These are phyloP conservation scores for Diglossa cyanea DNA, from an alignment of 2,797 vertebrate species.

Conservation along the genomic window DNA sequence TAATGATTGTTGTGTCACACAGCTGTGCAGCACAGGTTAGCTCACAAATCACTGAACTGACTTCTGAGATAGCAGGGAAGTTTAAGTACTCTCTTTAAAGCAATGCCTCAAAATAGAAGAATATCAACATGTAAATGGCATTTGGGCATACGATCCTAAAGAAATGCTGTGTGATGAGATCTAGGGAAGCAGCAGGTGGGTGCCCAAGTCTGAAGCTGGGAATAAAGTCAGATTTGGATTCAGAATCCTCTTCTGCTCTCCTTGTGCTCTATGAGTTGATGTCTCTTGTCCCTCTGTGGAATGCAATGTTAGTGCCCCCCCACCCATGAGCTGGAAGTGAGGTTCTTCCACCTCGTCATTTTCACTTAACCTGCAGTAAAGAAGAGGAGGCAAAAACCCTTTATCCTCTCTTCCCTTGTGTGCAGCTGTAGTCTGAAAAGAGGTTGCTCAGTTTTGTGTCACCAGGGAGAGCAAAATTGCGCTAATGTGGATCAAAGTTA, in stretches of 20 bases:
- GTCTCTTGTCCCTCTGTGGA: background rate
- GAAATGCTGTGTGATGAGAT: background rate
- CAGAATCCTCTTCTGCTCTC: background rate
- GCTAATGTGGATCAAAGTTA: background rate
- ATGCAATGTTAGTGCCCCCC: accelerated
- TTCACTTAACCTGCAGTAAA: background rate
- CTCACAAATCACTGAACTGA: background rate
- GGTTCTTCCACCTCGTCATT: background rate
- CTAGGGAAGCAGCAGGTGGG: background rate
- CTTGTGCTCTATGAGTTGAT: background rate
- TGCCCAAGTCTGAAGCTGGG: background rate
- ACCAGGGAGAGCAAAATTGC: background rate
- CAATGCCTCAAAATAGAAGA: background rate
- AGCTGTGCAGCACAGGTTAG: background rate
- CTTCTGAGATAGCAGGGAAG: background rate
- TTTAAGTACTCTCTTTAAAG: background rate
- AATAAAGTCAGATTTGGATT: background rate
- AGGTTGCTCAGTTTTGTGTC: background rate
- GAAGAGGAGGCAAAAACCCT: background rate
- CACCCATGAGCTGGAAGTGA: background rate
- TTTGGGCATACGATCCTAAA: background rate
- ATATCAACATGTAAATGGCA: background rate
- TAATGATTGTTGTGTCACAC: background rate
- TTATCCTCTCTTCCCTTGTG: background rate
- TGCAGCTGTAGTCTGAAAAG: background rate